phyloP scores from a whole-genome alignment of 2,797 vertebrate genomes.

The Novumbra hubbsi region DNA sequence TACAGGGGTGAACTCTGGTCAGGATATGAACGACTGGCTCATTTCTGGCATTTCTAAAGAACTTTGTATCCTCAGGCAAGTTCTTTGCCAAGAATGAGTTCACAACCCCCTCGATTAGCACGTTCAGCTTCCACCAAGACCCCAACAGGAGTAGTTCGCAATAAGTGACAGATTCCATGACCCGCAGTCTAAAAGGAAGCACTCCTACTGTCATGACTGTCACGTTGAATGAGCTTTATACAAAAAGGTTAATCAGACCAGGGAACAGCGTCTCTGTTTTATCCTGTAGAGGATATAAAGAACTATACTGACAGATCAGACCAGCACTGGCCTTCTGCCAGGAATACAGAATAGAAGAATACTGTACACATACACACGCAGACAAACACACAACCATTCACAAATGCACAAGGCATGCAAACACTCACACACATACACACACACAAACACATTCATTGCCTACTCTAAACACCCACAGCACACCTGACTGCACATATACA shows the following conservation, averaged over 20 bases:
- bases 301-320: background rate
- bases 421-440: slow-evolving; percentile 10
- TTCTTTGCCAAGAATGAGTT: background rate
- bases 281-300: background rate
- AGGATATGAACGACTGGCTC: too few relatives aligned
- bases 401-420: too few relatives aligned
- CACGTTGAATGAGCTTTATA: background rate
- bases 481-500: background rate
- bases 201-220: background rate
- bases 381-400: too few relatives aligned
- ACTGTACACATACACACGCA: background rate
- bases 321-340: background rate
- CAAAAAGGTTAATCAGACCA: background rate
- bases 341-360: background rate
- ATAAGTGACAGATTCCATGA: background rate
- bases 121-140: background rate
- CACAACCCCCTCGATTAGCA: background rate
- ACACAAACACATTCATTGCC: background rate
- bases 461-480: background rate
- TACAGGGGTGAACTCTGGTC: background rate
- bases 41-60: background rate
- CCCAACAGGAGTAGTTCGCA: background rate
- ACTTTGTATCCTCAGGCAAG: background rate
- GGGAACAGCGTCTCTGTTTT: background rate
- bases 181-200: background rate